A percentile compares a stretch with the other conserved stretches of the same genome.
Evolutionary conservation across 2,797 vertebrate genomes (phyloP).

Genomic region (Tenualosa ilisha): DNA sequence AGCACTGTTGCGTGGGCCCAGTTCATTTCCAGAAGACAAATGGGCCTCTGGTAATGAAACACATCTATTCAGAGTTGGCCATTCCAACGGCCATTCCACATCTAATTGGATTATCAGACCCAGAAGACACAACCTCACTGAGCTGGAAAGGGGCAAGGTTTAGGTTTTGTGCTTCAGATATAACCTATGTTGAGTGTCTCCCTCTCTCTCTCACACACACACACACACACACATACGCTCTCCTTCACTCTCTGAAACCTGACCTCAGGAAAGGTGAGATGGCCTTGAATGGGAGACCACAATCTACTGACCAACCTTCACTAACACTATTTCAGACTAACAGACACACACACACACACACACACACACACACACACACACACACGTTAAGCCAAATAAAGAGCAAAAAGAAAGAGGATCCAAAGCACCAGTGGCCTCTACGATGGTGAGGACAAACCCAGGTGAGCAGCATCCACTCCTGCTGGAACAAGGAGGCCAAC

Average conservation of each 20-base stretch:
- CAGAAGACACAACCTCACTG: too few relatives aligned
- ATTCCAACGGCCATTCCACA: neutral
- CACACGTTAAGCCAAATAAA: too few relatives aligned
- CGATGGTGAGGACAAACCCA: neutral
- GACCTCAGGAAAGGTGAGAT: conserved; percentile 33
- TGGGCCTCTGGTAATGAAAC: neutral
- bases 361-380: conserved; percentile 10
- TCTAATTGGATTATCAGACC: neutral
- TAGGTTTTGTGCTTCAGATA: too few relatives aligned
- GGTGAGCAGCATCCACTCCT: neutral
- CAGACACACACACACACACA: neutral
- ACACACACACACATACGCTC: neutral
- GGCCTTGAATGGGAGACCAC: neutral
- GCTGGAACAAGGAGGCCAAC: too few relatives aligned
- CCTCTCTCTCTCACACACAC: neutral
- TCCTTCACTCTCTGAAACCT: conserved; percentile 20
- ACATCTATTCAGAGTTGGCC: neutral
- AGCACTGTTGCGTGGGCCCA: too few relatives aligned
- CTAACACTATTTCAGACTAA: neutral
- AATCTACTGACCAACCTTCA: neutral
- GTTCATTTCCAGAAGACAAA: too few relatives aligned
- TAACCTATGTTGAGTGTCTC: too few relatives aligned
- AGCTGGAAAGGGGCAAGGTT: too few relatives aligned
- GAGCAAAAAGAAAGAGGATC: too few relatives aligned
- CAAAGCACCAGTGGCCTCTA: too few relatives aligned